A percentile compares a stretch with the other conserved stretches of the same genome.
Conservation (phyloP, 2,113 vertebrate genomes). For the Strix aluco region DNA sequence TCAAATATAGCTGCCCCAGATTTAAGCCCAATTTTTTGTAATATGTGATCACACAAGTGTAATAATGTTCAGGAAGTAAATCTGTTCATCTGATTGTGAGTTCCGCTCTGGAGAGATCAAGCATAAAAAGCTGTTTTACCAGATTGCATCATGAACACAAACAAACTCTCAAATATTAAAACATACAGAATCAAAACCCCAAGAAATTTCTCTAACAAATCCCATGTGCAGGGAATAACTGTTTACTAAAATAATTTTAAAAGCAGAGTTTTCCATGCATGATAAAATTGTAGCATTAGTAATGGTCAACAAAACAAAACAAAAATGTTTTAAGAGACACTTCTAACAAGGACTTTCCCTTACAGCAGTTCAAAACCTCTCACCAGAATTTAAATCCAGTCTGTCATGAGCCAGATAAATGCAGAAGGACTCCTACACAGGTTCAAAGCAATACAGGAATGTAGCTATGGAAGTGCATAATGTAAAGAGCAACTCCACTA, state of each 20-base stretch:
- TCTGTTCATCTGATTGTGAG: background rate
- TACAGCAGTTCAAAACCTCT: background rate
- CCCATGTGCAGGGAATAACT: background rate
- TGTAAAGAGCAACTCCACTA: background rate
- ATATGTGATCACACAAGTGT: background rate
- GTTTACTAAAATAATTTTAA: background rate
- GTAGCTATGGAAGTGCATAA: background rate
- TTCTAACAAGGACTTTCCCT: background rate
- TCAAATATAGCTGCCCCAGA: background rate
- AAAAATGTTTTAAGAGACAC: background rate
- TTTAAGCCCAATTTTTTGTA: background rate
- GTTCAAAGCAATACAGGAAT: background rate
- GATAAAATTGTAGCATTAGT: background rate
- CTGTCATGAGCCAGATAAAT: background rate
- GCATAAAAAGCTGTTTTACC: background rate
- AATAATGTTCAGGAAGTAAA: background rate
- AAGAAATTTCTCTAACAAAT: background rate
- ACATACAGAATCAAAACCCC: background rate
- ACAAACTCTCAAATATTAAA: background rate
- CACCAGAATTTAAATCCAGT: background rate
- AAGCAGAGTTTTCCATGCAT: background rate
- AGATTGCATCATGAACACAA: background rate
- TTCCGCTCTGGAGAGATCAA: background rate
- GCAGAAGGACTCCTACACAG: background rate
- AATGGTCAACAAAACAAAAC: background rate